Evolutionary conservation across 2,113 vertebrate species (phyloP), one percentile per base, ranked within the genome.

Genomic region (Syngnathus floridae): DNA sequence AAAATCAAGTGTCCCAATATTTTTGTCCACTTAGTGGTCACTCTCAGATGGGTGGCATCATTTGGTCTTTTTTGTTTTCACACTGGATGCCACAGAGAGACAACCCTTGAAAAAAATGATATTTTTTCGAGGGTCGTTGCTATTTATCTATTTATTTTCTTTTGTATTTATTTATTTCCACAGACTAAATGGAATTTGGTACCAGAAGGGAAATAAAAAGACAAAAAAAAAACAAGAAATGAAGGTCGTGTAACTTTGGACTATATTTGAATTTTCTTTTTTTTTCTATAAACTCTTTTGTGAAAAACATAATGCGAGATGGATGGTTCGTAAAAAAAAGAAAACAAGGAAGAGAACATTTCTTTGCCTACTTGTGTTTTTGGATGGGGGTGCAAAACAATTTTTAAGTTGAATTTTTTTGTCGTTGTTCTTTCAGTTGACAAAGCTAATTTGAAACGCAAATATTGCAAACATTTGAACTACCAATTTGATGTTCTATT

Each of bases 81-180:
- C 57, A 40, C 38, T 11, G 19, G 19, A 40, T 40, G 19, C 12
- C 9, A 8, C 26, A 40, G 5, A 60, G 84, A 71, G 82, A 70
- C 73, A 76, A 81, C 71, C 41, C 64, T 72, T 70, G 59, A 68
- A 63, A 59, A 72, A 77, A 84, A 66, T 56, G 71, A 67, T 90
- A 88, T 88, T 82, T 76, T 61, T 14, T 10, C 26, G 13, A 13
- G 80, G 81, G 59, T 71, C 46, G 67, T 74, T 72, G 62, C 72
- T 90, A 90, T 89, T 88, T 89, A 90, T 90, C 79, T 90, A 91
- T 91, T 90, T 91, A 91, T 91, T 91, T 80, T 70, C 88, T 89
- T 88, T 45, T 89, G 88, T 85, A 87, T 87, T 84, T 88, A 88
- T 91, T 89, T 87, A 86, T 87, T 81, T 64, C 48, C 56, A 69